Evolutionary conservation across 1,140 invertebrate species (phyloP), one percentile per base, ranked within the genome.

Genomic region (Eumeta japonica): DNA sequence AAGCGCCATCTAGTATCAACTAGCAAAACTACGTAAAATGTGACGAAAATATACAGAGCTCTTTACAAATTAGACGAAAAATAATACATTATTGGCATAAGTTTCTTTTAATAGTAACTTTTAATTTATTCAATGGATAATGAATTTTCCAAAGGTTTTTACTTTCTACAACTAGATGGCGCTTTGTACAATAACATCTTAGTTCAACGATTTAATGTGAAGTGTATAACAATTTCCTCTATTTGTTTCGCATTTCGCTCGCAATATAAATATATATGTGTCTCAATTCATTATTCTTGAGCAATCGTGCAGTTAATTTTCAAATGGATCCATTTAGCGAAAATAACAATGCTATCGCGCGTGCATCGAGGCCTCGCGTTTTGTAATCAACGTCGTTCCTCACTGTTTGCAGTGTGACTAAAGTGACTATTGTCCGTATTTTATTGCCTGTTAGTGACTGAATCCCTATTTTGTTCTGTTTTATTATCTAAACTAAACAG

Each of bases 261-360:
- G 50, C 50, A n/a, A n/a, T n/a, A n/a, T n/a, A n/a, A n/a, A n/a
- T n/a, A n/a, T n/a, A 52, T 52, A 58, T 58, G 43, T 41, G 61
- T 56, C 47, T 52, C 46, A 45, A 52, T 50, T 38, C 49, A 62
- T 71, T 71, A 65, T 68, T 61, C 51, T 46, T 50, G 56, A 62
- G 62, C 58, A 68, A 68, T 66, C 62, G 62, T 58, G 66, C 64
- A 71, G 66, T 64, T 68, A 71, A 71, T 68, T 66, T 68, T 46
- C 47, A 61, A 68, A 71, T 66, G 56, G 59, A 56, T 40, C 56
- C 63, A 71, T 68, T 71, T 62, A 62, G 57, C 45, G 52, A 54
- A 62, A 66, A 66, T 61, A 66, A 67, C 51, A 56, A 59, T 53
- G 50, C 37, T 45, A 44, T 48, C 43, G 45, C 35, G 46, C 44